Evolutionary conservation across 2,888 invertebrate species (phyloP), one percentile per base, ranked within the genome.

Genomic region (Steinernema hermaphroditum): DNA sequence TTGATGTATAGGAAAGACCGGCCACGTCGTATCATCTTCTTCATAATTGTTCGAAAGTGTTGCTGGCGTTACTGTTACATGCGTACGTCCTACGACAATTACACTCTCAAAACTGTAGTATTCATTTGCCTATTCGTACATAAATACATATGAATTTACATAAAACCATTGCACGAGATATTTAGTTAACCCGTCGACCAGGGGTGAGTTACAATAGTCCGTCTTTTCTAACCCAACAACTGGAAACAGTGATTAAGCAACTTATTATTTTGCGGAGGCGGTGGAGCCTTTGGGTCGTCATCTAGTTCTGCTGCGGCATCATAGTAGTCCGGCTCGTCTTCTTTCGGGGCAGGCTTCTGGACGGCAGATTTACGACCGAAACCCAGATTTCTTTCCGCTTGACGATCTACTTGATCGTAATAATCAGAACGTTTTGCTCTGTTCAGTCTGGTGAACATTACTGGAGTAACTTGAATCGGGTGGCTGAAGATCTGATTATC

Each of bases 401-500:
- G 62, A 4, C 29, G 62, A n/a, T 62, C 62, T 16, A 62, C 32
- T 34, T 62, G 32, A 27, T 62, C 62, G 19, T 62, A 62, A 16
- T 62, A 62, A 32, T 62, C 62, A 16, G 62, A 29, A 16, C 62
- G 62, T n/a, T 62, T 62, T 2, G 62, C 62, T 62, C 62, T 29
- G 62, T 14, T 62, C 29, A 62, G 34, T n/a, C 32, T 62, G 12
- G 16, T 32, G 16, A 62, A 62, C 62, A 62, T 62, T 29, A 62
- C 32, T 34, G 62, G 62, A 29, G 62, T 62, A 16, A 62, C 62
- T 16, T 62, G 29, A 16, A 62, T 32, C 6, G 62, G 62, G 34
- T 32, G 62, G 19, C 62, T 62, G 62, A 62, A 62, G 32, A 62
- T 62, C 16, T 62, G 62, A n/a, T 62, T 62, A 32, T 62, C 62